phyloP scores from a whole-genome alignment of 2,888 invertebrate genomes.

The Tiphia femorata region DNA sequence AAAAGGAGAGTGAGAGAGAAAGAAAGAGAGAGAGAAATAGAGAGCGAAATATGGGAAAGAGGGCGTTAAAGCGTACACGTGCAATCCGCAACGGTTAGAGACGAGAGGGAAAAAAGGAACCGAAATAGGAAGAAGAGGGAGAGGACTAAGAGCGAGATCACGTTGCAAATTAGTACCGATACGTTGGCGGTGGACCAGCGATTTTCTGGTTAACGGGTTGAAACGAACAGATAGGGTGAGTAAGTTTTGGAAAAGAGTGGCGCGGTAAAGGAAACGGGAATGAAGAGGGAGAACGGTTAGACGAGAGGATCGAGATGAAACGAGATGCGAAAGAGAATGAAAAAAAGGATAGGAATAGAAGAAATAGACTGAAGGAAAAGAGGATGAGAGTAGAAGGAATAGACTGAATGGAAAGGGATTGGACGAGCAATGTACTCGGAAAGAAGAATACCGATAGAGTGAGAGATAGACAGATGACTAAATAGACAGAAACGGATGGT shows the following conservation, averaged over 20 bases:
- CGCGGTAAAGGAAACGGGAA: no score
- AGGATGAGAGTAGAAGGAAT: no score
- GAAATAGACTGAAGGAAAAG: no score
- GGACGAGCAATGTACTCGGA: no score
- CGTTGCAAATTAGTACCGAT: conserved; percentile 21
- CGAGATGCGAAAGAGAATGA: no score
- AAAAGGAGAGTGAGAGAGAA: background rate
- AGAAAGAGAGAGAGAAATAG: background rate
- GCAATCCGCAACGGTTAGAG: background rate
- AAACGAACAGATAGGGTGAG: background rate
- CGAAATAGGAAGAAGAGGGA: background rate
- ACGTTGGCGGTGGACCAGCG: conserved; percentile 10
- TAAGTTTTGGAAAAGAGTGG: no score
- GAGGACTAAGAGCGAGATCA: background rate
- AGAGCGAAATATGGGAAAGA: background rate
- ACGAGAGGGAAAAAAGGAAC: background rate
- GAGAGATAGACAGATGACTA: background rate
- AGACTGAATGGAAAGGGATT: no score
- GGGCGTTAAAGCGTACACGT: background rate
- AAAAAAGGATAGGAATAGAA: no score
- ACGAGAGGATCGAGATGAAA: background rate
- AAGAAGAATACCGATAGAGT: no score
- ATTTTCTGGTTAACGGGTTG: conserved; percentile 9
- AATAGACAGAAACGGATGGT: conserved; percentile 9
- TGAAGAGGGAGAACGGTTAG: background rate